phyloP scores from a whole-genome alignment of 2,797 vertebrate species.

The Cichlasoma orientale region DNA sequence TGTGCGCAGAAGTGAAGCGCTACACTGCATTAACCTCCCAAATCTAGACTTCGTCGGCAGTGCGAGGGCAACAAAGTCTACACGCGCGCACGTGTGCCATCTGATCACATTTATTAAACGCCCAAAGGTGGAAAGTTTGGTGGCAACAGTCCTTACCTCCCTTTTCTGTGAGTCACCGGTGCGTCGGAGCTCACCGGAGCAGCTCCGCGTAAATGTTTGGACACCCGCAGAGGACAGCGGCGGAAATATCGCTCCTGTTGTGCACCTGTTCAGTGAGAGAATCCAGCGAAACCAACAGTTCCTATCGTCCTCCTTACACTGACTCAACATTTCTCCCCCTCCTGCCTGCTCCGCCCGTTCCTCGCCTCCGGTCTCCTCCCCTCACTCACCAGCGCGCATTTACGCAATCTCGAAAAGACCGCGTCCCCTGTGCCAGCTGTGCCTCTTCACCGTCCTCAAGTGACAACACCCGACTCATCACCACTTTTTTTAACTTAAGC shows the following conservation, averaged over 20 bases:
- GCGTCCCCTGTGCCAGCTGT: constrained; percentile 3
- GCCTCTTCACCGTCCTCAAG: not conserved
- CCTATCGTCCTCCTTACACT: constrained; percentile 5
- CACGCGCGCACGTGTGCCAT: not conserved
- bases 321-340: constrained; percentile 7
- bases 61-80: not conserved
- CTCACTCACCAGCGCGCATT: constrained; percentile 44
- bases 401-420: constrained; percentile 28
- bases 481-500: no score
- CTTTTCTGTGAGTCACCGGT: not conserved
- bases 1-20: constrained; percentile 29
- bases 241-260: not conserved
- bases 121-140: constrained; percentile 35
- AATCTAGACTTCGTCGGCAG: not conserved
- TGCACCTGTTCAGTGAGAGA: constrained; percentile 20
- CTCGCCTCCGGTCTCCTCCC: constrained; percentile 27
- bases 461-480: not conserved
- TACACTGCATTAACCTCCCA: not conserved
- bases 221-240: not conserved
- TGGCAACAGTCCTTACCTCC: constrained; percentile 28
- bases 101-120: no score
- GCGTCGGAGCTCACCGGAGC: constrained; percentile 11
- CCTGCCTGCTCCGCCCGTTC: not conserved
- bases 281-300: constrained; percentile 27
- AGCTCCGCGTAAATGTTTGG: constrained; percentile 39